phyloP scores from a whole-genome alignment of 2,888 invertebrate species.

The Invenusta paracnida region DNA sequence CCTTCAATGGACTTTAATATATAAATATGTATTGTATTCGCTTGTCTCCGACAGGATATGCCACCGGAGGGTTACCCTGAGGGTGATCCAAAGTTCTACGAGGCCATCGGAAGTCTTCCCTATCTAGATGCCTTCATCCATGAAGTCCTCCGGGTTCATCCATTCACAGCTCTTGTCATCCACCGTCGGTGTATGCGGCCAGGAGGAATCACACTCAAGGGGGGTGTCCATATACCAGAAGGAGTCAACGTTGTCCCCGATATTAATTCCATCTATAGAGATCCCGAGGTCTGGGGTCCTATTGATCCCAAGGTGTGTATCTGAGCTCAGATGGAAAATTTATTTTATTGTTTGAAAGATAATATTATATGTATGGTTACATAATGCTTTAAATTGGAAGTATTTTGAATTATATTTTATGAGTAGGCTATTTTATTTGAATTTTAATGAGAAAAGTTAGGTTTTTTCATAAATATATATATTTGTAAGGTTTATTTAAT shows the following conservation, averaged over 20 bases:
- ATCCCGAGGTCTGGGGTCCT: constrained; percentile 52
- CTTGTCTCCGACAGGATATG: not conserved
- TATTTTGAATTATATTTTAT: no score
- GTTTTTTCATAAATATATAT: no score
- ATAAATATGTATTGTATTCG: not conserved
- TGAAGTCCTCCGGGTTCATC: constrained; percentile 12
- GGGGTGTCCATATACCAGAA: constrained; percentile 49
- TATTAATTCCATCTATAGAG: constrained; percentile 53
- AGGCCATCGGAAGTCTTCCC: not conserved
- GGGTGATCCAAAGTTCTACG: constrained; percentile 18
- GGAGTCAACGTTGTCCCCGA: constrained; percentile 55
- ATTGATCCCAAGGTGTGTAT: constrained; percentile 50
- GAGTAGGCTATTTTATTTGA: no score
- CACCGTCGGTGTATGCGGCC: constrained; percentile 26
- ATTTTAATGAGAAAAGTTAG: constrained; percentile 14
- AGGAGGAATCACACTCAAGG: not conserved
- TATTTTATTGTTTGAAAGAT: no score
- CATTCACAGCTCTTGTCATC: constrained; percentile 25
- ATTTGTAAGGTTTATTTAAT: no score
- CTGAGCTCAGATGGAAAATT: no score
- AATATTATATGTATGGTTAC: no score
- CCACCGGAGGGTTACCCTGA: not conserved
- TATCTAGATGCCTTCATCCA: constrained; percentile 33
- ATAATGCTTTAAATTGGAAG: no score
- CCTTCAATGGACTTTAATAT: not conserved